Base-by-base conservation (phyloP, 2,113 vertebrate genomes). In the Urocolius indicus region DNA sequence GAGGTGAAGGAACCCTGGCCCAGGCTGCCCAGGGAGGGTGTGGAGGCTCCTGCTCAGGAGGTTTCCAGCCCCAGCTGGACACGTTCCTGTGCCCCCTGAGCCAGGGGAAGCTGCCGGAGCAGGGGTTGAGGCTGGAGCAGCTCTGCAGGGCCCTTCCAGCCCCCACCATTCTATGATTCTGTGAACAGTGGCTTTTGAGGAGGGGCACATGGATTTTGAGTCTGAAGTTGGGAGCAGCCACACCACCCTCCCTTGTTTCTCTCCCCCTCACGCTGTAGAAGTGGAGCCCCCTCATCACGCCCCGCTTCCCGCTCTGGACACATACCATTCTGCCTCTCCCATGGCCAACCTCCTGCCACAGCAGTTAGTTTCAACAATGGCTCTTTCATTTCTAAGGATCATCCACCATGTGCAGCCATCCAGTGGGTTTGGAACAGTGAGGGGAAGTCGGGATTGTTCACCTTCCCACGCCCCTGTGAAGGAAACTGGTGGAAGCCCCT, bases 191-290 rank as follows among this genome's bases (percentile, higher is more conserved):
- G 18, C 6, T 17, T 61, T 55, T 55, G 58, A 45, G 63, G 74
- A 75, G 52, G 20, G 38, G 18, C 5, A 4, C 0, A 6, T 49
- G 84, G 69, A 15, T 72, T 52, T 13, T 13, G 23, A 36, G 65
- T 29, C 1, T 0, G 10, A 21, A 38, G 6, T 16, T 2, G 4
- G 32, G 62, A 49, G 55, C 0, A 0, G 43, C 73, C 3, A 2
- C 2, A 1, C 46, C 30, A 66, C 57, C 30, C 43, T 74, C 61
- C 45, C 57, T 4, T 1, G 4, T 13, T 57, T 51, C 68, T 57
- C 22, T 45, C 88, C 77, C 23, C 0, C 36, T 45, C 23, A 61
- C 30, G 71, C 84, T 49, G 8, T 41, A 57, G 23, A 30, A 71
- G 66, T 59, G 73, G 16, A n/a, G 36, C 91, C 86, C 48, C 54